These are phyloP conservation scores for Mareca penelope DNA, from an alignment of 2,797 vertebrate species.

Conservation along the genomic window DNA sequence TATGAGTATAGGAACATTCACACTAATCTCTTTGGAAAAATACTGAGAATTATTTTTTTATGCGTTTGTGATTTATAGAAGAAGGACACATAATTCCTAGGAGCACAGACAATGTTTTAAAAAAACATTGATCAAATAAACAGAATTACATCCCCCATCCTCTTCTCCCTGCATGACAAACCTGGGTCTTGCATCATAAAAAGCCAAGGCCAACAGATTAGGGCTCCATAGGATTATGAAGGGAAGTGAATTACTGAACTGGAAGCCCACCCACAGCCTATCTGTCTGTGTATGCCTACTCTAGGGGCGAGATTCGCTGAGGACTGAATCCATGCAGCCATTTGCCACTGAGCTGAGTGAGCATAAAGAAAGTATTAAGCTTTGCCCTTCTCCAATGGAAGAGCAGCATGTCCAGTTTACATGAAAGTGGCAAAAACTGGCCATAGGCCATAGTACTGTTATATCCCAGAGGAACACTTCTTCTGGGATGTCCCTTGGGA, in stretches of 20 bases:
- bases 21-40: constrained; percentile 49
- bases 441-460: not conserved
- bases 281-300: not conserved
- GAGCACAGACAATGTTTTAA: not conserved
- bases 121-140: constrained; percentile 34
- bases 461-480: not conserved
- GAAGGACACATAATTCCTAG: not conserved
- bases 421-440: not conserved
- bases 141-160: not conserved
- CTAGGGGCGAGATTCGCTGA: not conserved
- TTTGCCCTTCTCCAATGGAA: not conserved
- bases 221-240: not conserved
- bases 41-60: not conserved
- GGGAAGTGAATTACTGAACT: not conserved
- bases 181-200: not conserved
- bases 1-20: constrained; percentile 59
- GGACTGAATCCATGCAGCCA: not conserved
- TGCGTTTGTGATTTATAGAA: constrained; percentile 57
- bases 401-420: not conserved
- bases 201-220: not conserved
- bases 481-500: not conserved
- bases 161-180: not conserved
- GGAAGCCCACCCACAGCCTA: constrained; percentile 40
- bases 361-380: not conserved
- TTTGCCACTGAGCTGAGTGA: not conserved